Evolutionary conservation across 2,797 vertebrate genomes (phyloP), one percentile per base, ranked within the genome.

Genomic region (Malurus leucopterus): DNA sequence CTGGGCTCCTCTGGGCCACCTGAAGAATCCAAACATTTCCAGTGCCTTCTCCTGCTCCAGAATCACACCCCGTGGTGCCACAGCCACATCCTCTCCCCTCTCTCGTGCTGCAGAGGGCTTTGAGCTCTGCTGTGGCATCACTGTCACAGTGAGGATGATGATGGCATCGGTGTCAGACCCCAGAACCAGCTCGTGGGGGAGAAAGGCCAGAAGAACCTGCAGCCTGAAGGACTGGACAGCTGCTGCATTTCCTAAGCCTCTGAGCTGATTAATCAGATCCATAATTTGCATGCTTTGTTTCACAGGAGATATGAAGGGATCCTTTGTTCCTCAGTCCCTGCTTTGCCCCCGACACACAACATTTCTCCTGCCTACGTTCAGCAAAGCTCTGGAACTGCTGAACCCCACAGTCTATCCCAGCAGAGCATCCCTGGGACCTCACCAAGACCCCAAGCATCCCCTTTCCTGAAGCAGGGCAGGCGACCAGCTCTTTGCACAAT

Each of bases 41-140:
- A 46, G 34, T 1, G 47, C 36, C 72, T 51, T 24, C 67, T 64
- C 44, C 41, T 43, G 38, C 41, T 83, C 26, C 40, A 50, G 40
- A 51, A 51, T n/a, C 62, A 6, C 38, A 7, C 4, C 18, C 67
- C 6, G 0, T 1, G n/a, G 40, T 23, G 11, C 62, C 46, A 54
- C n/a, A 4, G 36, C 21, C 63, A 40, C 24, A 1, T 63, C n/a
- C 40, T 17, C 12, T 15, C 24, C 8, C 20, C 11, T 29, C 12
- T 29, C 0, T 26, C 0, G 0, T 8, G 10, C 64, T 41, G 17
- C 30, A 18, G 23, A 20, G 17, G 20, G 11, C 54, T 32, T 5
- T 15, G 64, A 47, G 22, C 65, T 49, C n/a, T 26, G 65, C 71
- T 62, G 36, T 9, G 32, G 21, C 21, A 27, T 4, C 16, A 1